Conservation (phyloP, 2,888 invertebrate genomes). For the Celastrina argiolus region DNA sequence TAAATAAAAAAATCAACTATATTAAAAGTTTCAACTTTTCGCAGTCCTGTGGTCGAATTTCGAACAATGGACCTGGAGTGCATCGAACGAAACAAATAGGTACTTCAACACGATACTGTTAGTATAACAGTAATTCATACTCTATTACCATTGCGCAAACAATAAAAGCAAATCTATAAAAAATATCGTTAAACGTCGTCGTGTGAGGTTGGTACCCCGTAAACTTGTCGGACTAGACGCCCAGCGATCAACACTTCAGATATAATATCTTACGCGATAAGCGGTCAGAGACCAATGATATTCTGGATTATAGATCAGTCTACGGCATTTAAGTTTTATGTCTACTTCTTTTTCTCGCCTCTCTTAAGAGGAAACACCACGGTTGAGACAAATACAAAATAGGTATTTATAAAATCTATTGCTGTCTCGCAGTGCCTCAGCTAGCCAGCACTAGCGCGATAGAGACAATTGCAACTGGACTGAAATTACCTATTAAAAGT, state of each 20-base stretch:
- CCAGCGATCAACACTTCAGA: conserved; percentile 55
- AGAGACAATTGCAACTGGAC: too few species aligned
- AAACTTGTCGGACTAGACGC: conserved; percentile 63
- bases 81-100: background rate
- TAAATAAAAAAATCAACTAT: too few species aligned
- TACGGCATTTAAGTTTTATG: background rate
- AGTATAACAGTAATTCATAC: conserved; percentile 14
- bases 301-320: background rate
- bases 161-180: conserved; percentile 25
- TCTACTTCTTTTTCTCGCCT: too few species aligned
- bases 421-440: too few species aligned
- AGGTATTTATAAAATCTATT: too few species aligned
- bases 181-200: conserved; percentile 37
- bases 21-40: too few species aligned
- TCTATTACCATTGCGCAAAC: conserved; percentile 9
- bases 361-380: too few species aligned
- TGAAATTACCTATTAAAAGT: too few species aligned
- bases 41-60: too few species aligned
- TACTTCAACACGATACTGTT: background rate
- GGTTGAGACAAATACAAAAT: too few species aligned
- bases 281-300: conserved; percentile 29
- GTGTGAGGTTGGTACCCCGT: conserved; percentile 59
- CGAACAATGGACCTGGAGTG: too few species aligned
- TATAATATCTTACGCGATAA: conserved; percentile 44
- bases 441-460: too few species aligned